Evolutionary conservation across 2,797 vertebrate species (phyloP), one percentile per base, ranked within the genome.

Genomic region (Neopelma chrysocephalum): DNA sequence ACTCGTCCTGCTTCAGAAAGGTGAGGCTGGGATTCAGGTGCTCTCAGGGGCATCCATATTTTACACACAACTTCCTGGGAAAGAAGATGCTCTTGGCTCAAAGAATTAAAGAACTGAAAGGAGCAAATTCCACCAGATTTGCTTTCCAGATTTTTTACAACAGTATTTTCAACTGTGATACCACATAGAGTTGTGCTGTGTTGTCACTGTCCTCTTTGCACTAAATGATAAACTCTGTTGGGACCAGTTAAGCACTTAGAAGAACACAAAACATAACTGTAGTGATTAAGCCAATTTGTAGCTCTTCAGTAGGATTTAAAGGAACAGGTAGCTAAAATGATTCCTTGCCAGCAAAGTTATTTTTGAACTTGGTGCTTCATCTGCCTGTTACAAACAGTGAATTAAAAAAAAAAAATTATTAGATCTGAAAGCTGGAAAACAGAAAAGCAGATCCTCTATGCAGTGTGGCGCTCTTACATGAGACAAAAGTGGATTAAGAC

Each of bases 31-130:
- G 12, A 34, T 26, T 57, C 0, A 0, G 42, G 64, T 1, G 12
- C 45, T 23, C 31, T 29, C 5, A 0, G n/a, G 36, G 43, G 2
- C 3, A 26, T 15, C 29, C 5, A 0, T 4, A 18, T 34, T 34
- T 40, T n/a, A 48, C 29, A 26, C 20, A 27, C 14, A 70, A 5
- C 65, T 40, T 40, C 17, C 9, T 2, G 0, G 10, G 11, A 17
- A 78, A 3, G 11, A 54, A 42, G 58, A 8, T 32, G 31, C 25
- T 58, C 25, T 57, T 20, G 18, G 43, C 61, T 62, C 1, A 0
- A 16, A 40, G 53, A 73, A 12, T 15, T 77, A 20, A 47, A 71
- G 58, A 73, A n/a, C 29, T 8, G 70, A 53, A 72, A 78, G 58
- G 31, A 51, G 36, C 7, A 61, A 81, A 20, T 36, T 50, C n/a